Conservation (phyloP, 1,140 invertebrate species). For the Achroia grisella region DNA sequence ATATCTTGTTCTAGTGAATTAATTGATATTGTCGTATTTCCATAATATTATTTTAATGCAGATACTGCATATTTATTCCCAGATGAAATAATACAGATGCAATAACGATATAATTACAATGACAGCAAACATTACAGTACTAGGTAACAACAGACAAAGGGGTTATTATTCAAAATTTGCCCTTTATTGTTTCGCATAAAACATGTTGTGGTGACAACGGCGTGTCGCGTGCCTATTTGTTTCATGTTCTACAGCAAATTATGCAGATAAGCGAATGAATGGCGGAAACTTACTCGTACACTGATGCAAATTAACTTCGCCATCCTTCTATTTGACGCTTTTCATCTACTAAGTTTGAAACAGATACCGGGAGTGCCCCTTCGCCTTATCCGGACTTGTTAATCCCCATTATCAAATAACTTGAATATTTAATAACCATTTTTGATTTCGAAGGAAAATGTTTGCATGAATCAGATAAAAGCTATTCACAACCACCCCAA, state of each 20-base stretch:
- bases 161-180: slow-evolving; percentile 54
- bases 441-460: slow-evolving; percentile 7
- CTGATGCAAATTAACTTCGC: slow-evolving; percentile 56
- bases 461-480: slow-evolving; percentile 15
- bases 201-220: slow-evolving; percentile 50
- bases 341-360: slow-evolving; percentile 46
- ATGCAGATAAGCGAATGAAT: slow-evolving; percentile 63
- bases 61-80: too few species aligned
- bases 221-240: slow-evolving; percentile 52
- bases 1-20: too few species aligned
- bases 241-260: slow-evolving; percentile 58
- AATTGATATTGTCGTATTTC: too few species aligned
- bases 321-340: slow-evolving; percentile 49
- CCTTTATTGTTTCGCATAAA: slow-evolving; percentile 55
- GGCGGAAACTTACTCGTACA: slow-evolving; percentile 50
- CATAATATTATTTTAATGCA: too few species aligned
- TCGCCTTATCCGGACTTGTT: slow-evolving; percentile 16
- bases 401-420: slow-evolving; percentile 23
- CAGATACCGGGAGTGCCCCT: slow-evolving; percentile 23
- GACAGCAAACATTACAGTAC: slow-evolving; percentile 29
- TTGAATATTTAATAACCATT: slow-evolving; percentile 16
- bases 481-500: slow-evolving; percentile 13
- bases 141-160: slow-evolving; percentile 30
- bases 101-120: slow-evolving; percentile 34
- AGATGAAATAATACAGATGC: slow-evolving; percentile 4